Evolutionary conservation across 2,113 vertebrate species (phyloP).

Genomic region (Cyprinus carpio): DNA sequence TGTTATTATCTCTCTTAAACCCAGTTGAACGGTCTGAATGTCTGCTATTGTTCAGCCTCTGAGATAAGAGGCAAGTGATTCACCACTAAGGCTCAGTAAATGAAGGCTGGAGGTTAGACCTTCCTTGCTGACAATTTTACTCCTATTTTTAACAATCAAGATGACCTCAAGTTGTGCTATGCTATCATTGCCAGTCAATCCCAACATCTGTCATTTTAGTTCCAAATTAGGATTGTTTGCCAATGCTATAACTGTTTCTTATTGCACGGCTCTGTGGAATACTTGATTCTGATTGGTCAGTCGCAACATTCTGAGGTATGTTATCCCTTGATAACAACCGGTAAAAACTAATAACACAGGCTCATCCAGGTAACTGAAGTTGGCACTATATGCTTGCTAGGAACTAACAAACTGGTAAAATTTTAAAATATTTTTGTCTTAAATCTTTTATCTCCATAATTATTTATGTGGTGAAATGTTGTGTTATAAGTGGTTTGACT

Average conservation of each 20-base stretch:
- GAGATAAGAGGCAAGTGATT: slow-evolving; percentile 33
- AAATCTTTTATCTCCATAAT: too few relatives aligned
- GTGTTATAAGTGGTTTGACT: too few relatives aligned
- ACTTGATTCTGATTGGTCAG: too few relatives aligned
- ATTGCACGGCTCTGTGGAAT: too few relatives aligned
- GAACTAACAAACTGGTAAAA: too few relatives aligned
- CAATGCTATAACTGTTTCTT: not conserved
- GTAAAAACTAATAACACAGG: too few relatives aligned
- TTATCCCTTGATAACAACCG: too few relatives aligned
- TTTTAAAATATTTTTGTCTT: too few relatives aligned
- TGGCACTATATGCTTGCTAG: too few relatives aligned
- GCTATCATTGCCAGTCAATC: slow-evolving; percentile 40
- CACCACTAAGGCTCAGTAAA: slow-evolving; percentile 48
- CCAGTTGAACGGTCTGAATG: slow-evolving; percentile 12
- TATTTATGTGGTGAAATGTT: too few relatives aligned
- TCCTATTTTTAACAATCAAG: slow-evolving; percentile 57
- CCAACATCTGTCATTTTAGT: not conserved
- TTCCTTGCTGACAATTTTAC: slow-evolving; percentile 40
- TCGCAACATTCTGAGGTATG: too few relatives aligned
- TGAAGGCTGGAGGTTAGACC: slow-evolving; percentile 44
- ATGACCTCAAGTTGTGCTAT: slow-evolving; percentile 46
- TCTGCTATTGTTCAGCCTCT: slow-evolving; percentile 24
- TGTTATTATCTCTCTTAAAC: slow-evolving; percentile 41
- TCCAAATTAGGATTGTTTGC: not conserved
- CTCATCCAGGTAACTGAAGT: too few relatives aligned